Base-by-base conservation (phyloP, 2,797 vertebrate genomes). In the Merluccius polli region DNA sequence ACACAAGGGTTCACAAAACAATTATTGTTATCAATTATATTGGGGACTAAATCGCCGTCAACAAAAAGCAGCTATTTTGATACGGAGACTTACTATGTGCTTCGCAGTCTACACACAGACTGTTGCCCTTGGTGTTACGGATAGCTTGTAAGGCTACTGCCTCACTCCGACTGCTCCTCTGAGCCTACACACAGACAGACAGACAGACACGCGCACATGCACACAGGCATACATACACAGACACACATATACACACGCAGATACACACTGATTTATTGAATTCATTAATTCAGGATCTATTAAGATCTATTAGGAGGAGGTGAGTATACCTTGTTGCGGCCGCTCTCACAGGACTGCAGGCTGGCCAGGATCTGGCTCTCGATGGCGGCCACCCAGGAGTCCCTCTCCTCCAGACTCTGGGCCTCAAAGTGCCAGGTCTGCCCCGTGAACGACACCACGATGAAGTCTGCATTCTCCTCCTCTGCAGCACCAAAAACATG, bases 341-440 rank as follows among this genome's bases (percentile, higher is more conserved):
- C 95, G 79, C 98, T 99, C 89, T 98, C 97, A 30, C 97, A 99
- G 84, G 96, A 95, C 83, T 98, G 97, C 79, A 99, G 93, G 84
- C 97, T 97, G 44, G 98, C 98, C 77, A 99, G 93, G 88, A 98
- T 99, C 92, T 98, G 98, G 85, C 96, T 98, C 88, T 99, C 96
- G 2, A 99, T 98, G 21, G 97, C 98, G 31, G 95, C 90, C 72
- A 98, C 97, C 98, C 98, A 99, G 7, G 95, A 92, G 70, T 99
- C 97, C 3, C 98, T 91, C 29, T 98, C 98, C 89, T 99, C 98
- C 70, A 95, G 95, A 87, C 94, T 97, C 86, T 91, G 86, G 0
- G 97, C 96, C 90, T 98, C 98, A 0, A 99, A 99, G 89, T 98
- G 97, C 98, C 98, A 99, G 2, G 94, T 97, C 92, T 98, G 97